Percentiles rank a stretch among this genome's conserved stretches.
phyloP scores from a whole-genome alignment of 2,888 invertebrate genomes.

The Hyposoter dolosus region DNA sequence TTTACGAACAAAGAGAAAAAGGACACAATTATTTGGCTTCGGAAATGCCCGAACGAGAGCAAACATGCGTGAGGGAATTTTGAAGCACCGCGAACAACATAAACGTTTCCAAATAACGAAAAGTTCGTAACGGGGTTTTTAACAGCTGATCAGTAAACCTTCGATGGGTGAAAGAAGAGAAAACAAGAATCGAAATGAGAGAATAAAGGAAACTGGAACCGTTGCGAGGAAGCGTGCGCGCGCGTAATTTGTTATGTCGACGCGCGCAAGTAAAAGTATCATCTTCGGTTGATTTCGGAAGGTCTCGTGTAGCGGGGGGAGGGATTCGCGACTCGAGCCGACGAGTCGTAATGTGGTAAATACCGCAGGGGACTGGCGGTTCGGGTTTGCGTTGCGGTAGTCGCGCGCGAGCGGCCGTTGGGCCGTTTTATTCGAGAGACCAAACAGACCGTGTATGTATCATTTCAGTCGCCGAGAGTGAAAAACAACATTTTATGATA shows the following conservation, averaged over 20 bases:
- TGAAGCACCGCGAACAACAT: neutral
- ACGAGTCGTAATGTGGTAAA: constrained; percentile 18
- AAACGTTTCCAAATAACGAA: neutral
- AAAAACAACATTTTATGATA: neutral
- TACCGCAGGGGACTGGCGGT: constrained; percentile 4
- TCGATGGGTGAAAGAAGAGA: neutral
- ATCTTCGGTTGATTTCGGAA: constrained; percentile 36
- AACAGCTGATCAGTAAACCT: neutral
- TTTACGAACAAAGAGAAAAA: neutral
- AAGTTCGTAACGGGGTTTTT: neutral
- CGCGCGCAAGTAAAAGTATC: constrained; percentile 17
- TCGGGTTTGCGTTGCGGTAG: constrained; percentile 69
- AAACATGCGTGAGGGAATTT: neutral
- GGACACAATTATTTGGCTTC: neutral
- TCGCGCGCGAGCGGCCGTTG: constrained; percentile 76
- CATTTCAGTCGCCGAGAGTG: neutral
- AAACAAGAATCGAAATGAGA: neutral
- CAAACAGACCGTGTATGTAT: constrained; percentile 5
- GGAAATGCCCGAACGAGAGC: neutral
- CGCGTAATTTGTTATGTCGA: constrained; percentile 12
- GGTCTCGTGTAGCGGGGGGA: constrained; percentile 4
- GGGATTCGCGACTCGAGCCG: constrained; percentile 38
- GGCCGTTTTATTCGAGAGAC: constrained; percentile 66
- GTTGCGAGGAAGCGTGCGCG: constrained; percentile 8
- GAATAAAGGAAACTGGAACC: neutral